Evolutionary conservation across 2,888 invertebrate genomes (phyloP), one percentile per base, ranked within the genome.

Genomic region (Calameuta idolon): DNA sequence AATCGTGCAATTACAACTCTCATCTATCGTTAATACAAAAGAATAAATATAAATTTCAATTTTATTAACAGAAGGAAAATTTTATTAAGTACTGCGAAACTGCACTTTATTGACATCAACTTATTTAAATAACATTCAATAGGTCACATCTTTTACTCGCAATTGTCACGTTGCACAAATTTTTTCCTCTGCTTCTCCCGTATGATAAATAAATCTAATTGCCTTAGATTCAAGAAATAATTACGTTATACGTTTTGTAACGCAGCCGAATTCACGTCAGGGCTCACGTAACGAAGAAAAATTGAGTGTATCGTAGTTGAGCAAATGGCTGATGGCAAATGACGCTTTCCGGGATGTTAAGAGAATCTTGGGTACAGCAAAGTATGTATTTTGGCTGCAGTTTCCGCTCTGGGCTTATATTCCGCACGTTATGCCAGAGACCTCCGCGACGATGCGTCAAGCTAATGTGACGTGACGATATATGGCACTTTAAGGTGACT

Each of bases 381-480:
- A 80, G 83, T 83, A 84, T 85, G 82, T 83, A 86, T 86, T 82
- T 88, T 87, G 82, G 84, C 85, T 78, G 79, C 76, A 71, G 79
- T 74, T 83, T 84, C 80, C 79, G 81, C 78, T 79, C 84, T 81
- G 82, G 23, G 23, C 55, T 84, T 87, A 86, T 84, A 85, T 71
- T 31, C 85, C 86, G 82, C 83, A 80, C 83, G 81, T 81, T 79
- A 76, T 75, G 74, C 76, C 78, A 73, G 69, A 79, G 81, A 84
- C 81, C 82, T 81, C 82, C 81, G 77, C 84, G 80, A 83, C 89
- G 85, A 89, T 89, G 85, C 86, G 88, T 89, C 89, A 89, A 87
- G 85, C 85, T 88, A 89, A 89, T 89, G 89, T 87, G 84, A 87
- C 89, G 88, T 89, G 84, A 84, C 88, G 87, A 88, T 88, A 87